A percentile compares a stretch with the other conserved stretches of the same genome.
These are phyloP conservation scores for Athripsodes cinereus DNA, from an alignment of 2,888 invertebrate genomes.

Conservation along the genomic window DNA sequence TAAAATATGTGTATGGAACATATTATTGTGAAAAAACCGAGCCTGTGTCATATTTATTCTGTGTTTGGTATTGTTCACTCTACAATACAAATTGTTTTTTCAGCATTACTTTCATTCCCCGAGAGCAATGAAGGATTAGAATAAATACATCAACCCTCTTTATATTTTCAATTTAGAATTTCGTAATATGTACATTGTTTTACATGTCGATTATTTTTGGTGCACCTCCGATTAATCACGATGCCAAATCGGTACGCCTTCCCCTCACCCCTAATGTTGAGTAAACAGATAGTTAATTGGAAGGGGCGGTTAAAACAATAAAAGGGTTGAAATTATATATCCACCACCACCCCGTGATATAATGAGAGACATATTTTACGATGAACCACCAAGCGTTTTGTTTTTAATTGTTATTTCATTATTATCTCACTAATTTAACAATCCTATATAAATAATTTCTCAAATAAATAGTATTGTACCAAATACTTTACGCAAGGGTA, in stretches of 20 bases:
- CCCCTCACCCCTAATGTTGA: slow-evolving; percentile 19
- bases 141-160: background rate
- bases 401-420: slow-evolving; percentile 1
- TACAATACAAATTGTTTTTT: too few species aligned
- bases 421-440: background rate
- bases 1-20: too few species aligned
- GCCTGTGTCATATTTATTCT: background rate
- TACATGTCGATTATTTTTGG: slow-evolving; percentile 15
- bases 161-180: slow-evolving; percentile 7
- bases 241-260: slow-evolving; percentile 17
- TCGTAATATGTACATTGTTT: background rate
- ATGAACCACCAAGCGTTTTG: background rate
- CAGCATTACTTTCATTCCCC: background rate
- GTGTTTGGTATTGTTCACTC: background rate
- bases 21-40: background rate
- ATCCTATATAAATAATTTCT: too few species aligned
- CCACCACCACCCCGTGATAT: background rate
- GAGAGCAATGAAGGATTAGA: background rate
- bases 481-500: too few species aligned
- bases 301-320: slow-evolving; percentile 27
- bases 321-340: slow-evolving; percentile 21
- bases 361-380: background rate
- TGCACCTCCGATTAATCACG: slow-evolving; percentile 19
- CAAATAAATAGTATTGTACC: too few species aligned
- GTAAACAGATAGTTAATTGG: slow-evolving; percentile 29